Percentiles rank a stretch among this genome's conserved stretches.
These are phyloP conservation scores for Dermolepida albohirtum DNA, from an alignment of 2,888 invertebrate genomes.

Conservation along the genomic window DNA sequence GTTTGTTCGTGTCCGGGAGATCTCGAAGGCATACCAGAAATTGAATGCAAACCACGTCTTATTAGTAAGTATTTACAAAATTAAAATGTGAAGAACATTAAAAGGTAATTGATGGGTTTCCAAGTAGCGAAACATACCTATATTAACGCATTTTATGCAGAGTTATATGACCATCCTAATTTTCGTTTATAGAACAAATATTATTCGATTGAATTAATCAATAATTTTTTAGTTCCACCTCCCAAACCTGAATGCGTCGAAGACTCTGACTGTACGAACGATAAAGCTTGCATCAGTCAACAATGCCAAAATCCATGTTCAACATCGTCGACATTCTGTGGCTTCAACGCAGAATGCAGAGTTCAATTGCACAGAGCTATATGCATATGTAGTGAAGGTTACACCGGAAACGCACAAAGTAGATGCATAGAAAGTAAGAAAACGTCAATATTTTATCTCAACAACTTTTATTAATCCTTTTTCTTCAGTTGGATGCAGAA, in stretches of 20 bases:
- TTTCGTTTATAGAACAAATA: no score
- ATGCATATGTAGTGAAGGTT: conserved; percentile 85
- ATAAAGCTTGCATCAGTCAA: conserved; percentile 83
- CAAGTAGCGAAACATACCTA: neutral
- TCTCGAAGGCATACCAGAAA: conserved; percentile 82
- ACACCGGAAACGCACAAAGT: conserved; percentile 84
- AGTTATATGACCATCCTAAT: no score
- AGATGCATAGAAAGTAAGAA: conserved; percentile 79
- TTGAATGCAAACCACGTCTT: conserved; percentile 72
- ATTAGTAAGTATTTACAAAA: conserved; percentile 18
- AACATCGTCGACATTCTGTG: conserved; percentile 75
- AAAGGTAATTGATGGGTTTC: neutral
- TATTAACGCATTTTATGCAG: no score
- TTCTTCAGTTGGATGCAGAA: conserved; percentile 81
- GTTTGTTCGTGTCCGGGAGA: conserved; percentile 85
- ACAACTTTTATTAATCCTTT: neutral
- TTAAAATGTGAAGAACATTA: neutral
- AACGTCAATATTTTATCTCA: neutral
- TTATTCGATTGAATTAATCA: no score
- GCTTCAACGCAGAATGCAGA: conserved; percentile 81
- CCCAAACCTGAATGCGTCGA: conserved; percentile 81
- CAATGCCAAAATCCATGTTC: conserved; percentile 82
- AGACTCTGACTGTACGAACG: conserved; percentile 84
- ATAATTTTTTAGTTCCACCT: conserved; percentile 58
- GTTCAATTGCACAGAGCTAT: conserved; percentile 83